These are phyloP conservation scores for Melinaea menophilus DNA, from an alignment of 2,888 invertebrate genomes.

Conservation along the genomic window DNA sequence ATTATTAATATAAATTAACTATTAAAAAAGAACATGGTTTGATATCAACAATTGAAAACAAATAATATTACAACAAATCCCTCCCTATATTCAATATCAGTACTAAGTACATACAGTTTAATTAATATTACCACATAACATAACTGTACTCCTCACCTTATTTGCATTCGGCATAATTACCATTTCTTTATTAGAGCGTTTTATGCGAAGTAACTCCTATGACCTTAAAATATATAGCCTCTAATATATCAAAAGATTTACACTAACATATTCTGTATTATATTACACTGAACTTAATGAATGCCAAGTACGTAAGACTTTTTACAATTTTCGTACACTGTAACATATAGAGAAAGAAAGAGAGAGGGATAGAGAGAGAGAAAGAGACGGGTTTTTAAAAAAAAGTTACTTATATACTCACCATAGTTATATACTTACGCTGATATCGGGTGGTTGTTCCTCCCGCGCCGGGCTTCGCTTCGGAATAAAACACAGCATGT, in stretches of 20 bases:
- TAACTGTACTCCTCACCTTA: not conserved
- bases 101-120: not conserved
- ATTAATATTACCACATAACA: not conserved
- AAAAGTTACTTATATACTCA: not conserved
- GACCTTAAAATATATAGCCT: not conserved
- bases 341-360: too few species aligned
- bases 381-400: not conserved
- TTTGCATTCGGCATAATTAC: not conserved
- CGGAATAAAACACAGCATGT: constrained; percentile 9
- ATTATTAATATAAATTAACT: too few species aligned
- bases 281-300: not conserved
- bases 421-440: not conserved
- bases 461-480: not conserved
- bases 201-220: not conserved
- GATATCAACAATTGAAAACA: not conserved
- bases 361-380: too few species aligned
- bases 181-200: constrained; percentile 2
- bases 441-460: not conserved
- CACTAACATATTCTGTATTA: not conserved
- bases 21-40: too few species aligned
- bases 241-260: constrained; percentile 5
- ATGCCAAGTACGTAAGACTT: not conserved
- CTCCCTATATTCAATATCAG: too few species aligned
- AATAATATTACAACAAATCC: not conserved
- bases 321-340: not conserved